Evolutionary conservation across 2,888 invertebrate genomes (phyloP), one percentile per base, ranked within the genome.

Genomic region (Phortica magna): DNA sequence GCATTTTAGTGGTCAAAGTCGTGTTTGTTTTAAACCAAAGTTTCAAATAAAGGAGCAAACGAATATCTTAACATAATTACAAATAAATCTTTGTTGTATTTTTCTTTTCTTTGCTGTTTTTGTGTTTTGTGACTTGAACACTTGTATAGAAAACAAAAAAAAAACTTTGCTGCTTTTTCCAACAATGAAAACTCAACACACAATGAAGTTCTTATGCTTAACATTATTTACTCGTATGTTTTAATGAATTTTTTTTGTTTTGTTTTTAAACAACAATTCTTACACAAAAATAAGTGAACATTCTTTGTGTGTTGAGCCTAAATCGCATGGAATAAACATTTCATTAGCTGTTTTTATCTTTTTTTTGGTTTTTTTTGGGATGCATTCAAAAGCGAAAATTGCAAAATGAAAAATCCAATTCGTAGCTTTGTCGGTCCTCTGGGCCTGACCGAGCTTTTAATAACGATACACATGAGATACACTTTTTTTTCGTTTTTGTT

Each of bases 351-450:
- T 31, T 48, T 31, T 64, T 9, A 14, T 31, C 14, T 71, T 53
- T 53, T 53, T 71, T 22, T 71, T 53, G 12, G 7, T 71, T 53
- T n/a, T 42, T 42, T 42, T 14, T 41, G 39, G 41, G 41, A 17
- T 19, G 53, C 53, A 87, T 87, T 86, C 83, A 79, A 80, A 84
- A 89, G 90, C 90, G 90, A 91, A 90, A 89, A 89, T 91, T 91
- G 89, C 90, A 90, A 90, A 91, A 91, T 91, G 48, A 91, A 91
- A 91, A 91, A 91, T 91, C 91, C 91, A 91, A 91, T 91, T 89
- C 68, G 73, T 81, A 65, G 71, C 75, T 76, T 81, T 75, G 55
- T 65, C 73, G 53, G 31, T 42, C 17, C 67, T 31, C 31, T 14
- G n/a, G 67, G 67, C 14, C 7, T 12, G 42, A 61, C 61, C 61